Evolutionary conservation across 2,797 vertebrate species (phyloP).

Genomic region (Bovichtus diacanthus): DNA sequence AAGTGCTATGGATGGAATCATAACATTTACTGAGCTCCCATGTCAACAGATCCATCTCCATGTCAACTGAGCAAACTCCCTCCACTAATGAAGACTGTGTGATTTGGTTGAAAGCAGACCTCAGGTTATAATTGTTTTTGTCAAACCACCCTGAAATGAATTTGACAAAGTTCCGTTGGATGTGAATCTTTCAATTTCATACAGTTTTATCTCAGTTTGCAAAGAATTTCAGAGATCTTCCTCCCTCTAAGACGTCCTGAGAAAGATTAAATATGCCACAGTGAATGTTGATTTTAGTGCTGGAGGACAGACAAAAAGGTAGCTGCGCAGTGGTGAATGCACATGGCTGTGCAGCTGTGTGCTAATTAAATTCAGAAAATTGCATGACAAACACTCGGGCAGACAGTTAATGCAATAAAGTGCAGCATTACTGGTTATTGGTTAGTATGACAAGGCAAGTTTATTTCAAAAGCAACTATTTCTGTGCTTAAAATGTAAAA

Average conservation of each 20-base stretch:
- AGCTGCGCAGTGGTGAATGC: constrained; percentile 12
- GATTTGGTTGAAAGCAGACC: not conserved
- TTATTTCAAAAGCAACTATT: not conserved
- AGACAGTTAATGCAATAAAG: constrained; percentile 23
- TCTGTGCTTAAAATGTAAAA: not conserved
- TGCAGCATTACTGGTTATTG: not conserved
- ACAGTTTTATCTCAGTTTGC: constrained; percentile 5
- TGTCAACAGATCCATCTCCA: constrained; percentile 23
- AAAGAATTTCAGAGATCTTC: not conserved
- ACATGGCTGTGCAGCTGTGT: constrained; percentile 36
- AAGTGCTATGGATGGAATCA: constrained; percentile 9
- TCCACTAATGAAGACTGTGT: not conserved
- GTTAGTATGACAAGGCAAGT: not conserved
- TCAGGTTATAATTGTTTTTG: not conserved
- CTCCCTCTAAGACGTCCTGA: not conserved
- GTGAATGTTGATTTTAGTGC: constrained; percentile 17
- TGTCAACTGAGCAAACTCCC: constrained; percentile 5
- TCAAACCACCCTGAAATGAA: constrained; percentile 10
- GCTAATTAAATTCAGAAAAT: constrained; percentile 33
- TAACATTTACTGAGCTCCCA: constrained; percentile 19
- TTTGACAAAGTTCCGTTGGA: not conserved
- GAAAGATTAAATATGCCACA: constrained; percentile 15
- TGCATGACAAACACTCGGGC: constrained; percentile 20
- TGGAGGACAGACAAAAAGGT: constrained; percentile 19
- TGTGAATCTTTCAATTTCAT: constrained; percentile 1